phyloP scores from a whole-genome alignment of 2,113 vertebrate species.

The Talpa occidentalis region DNA sequence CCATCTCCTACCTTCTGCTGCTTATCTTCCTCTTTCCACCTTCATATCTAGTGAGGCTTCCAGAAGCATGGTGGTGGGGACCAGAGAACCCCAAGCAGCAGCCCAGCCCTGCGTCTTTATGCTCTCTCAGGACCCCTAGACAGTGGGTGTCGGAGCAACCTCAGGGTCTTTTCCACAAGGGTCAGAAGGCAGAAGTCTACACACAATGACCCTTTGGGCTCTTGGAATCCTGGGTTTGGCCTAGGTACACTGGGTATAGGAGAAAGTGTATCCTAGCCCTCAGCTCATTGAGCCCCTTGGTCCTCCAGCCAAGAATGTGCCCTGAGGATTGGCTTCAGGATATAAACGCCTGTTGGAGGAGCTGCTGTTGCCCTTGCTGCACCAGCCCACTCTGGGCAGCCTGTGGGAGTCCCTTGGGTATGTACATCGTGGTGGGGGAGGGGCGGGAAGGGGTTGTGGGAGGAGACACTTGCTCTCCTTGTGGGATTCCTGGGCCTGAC shows the following conservation, averaged over 20 bases:
- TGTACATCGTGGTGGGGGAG: not conserved
- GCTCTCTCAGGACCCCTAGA: not conserved
- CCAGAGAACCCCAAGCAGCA: not conserved
- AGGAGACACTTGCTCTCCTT: not conserved
- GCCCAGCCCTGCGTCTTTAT: not conserved
- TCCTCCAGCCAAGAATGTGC: constrained; percentile 83
- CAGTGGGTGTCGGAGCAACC: not conserved
- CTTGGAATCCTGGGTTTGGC: not conserved
- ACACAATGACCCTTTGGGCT: not conserved
- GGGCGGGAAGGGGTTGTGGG: too few species aligned
- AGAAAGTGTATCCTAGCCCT: not conserved
- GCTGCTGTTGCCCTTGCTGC: constrained; percentile 90
- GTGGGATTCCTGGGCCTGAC: not conserved
- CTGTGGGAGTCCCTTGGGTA: constrained; percentile 92
- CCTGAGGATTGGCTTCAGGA: constrained; percentile 93
- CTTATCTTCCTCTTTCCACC: not conserved
- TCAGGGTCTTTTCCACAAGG: not conserved
- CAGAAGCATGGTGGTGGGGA: not conserved
- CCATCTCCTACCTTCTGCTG: not conserved
- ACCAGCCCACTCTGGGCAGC: constrained; percentile 83
- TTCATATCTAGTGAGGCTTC: not conserved
- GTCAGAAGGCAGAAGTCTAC: not conserved
- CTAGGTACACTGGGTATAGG: not conserved
- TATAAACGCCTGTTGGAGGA: constrained; percentile 88
- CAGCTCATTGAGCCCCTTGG: not conserved